Evolutionary conservation across 2,113 vertebrate genomes (phyloP).

Genomic region (Arizona elegans): DNA sequence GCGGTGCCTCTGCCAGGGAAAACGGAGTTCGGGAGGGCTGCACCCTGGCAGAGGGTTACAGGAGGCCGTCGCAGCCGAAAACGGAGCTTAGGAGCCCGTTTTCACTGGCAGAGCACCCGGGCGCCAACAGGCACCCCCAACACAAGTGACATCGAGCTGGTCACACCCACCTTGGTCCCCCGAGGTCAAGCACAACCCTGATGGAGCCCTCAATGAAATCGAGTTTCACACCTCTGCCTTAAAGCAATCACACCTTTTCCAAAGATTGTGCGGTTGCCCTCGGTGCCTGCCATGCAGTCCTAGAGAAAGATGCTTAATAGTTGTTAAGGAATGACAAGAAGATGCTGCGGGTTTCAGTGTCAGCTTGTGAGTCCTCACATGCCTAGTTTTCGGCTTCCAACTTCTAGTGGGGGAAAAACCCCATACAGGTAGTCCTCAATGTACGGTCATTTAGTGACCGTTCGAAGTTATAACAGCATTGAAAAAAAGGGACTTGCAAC

Average conservation of each 20-base stretch:
- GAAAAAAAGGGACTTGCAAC: background rate
- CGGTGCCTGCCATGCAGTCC: background rate
- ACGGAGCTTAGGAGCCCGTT: too few relatives aligned
- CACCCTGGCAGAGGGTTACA: too few relatives aligned
- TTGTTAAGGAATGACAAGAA: background rate
- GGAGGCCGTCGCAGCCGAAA: too few relatives aligned
- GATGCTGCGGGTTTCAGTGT: background rate
- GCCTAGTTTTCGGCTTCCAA: background rate
- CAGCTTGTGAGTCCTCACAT: background rate
- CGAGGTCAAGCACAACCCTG: too few relatives aligned
- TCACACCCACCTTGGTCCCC: too few relatives aligned
- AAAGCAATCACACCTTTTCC: background rate
- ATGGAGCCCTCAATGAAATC: too few relatives aligned
- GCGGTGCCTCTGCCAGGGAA: too few relatives aligned
- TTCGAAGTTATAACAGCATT: background rate
- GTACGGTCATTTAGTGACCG: background rate
- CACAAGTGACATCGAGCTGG: too few relatives aligned
- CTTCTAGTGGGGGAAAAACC: accelerated
- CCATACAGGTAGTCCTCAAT: background rate
- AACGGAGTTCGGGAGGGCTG: too few relatives aligned
- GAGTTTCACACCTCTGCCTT: background rate
- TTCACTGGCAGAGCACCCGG: too few relatives aligned
- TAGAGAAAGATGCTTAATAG: background rate
- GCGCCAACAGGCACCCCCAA: too few relatives aligned
- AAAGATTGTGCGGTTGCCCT: background rate